Evolutionary conservation across 2,797 vertebrate species (phyloP).

Genomic region (Pachyuromys duprasi): DNA sequence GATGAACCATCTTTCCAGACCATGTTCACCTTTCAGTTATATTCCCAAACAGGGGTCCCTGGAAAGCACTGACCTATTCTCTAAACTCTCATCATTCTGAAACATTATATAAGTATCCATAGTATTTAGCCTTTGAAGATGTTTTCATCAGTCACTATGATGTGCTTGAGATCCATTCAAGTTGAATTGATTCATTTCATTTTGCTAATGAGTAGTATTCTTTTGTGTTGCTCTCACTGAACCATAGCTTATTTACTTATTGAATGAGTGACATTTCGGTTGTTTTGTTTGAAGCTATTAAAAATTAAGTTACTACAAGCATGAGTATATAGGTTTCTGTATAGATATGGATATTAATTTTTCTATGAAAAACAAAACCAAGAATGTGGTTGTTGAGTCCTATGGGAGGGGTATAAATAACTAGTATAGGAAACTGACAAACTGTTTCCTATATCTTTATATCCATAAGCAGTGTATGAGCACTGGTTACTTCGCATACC

Average conservation of each 20-base stretch:
- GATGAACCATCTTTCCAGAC: neutral
- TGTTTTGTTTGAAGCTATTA: conserved; percentile 12
- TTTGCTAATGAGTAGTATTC: conserved; percentile 33
- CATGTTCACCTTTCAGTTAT: neutral
- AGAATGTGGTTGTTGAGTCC: neutral
- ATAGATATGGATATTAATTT: neutral
- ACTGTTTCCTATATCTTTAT: neutral
- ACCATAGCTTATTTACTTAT: neutral
- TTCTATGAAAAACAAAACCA: neutral
- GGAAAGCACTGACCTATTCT: neutral
- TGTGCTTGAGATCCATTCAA: neutral
- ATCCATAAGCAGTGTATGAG: neutral
- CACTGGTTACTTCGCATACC: neutral
- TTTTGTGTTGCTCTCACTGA: neutral
- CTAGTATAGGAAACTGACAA: neutral
- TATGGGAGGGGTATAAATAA: neutral
- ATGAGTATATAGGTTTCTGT: neutral
- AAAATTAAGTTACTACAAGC: conserved; percentile 17
- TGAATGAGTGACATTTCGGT: neutral
- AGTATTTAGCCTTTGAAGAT: neutral
- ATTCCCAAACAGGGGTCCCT: neutral
- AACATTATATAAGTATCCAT: neutral
- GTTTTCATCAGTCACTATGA: conserved; percentile 15
- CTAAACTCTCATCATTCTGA: neutral
- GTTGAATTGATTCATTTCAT: neutral